These are phyloP conservation scores for Corvus moneduloides DNA, from an alignment of 2,113 vertebrate species.

Conservation along the genomic window DNA sequence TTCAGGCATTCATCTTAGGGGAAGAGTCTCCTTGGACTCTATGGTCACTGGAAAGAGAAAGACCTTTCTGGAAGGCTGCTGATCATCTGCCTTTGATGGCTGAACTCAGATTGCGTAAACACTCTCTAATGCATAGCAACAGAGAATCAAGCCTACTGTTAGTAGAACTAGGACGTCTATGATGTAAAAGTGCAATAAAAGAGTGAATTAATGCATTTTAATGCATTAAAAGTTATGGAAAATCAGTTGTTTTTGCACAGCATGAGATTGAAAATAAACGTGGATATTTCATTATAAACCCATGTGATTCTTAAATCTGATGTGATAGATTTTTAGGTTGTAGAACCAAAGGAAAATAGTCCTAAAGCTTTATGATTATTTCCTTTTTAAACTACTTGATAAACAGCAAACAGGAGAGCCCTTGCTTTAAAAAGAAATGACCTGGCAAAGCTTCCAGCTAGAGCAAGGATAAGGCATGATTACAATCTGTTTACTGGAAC, in stretches of 20 bases:
- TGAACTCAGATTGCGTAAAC: neutral
- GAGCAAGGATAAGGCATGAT: conserved; percentile 27
- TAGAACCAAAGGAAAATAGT: neutral
- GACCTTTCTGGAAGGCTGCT: neutral
- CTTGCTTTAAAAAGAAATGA: neutral
- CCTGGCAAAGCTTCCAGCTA: conserved; percentile 52
- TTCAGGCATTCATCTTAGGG: neutral
- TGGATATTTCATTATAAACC: neutral
- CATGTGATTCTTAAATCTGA: neutral
- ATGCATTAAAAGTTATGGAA: neutral
- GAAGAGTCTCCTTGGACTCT: neutral
- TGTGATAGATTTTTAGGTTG: neutral
- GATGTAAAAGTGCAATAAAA: neutral
- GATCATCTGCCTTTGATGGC: neutral
- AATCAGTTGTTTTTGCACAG: neutral
- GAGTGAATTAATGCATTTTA: neutral
- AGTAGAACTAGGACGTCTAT: neutral
- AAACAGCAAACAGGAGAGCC: conserved; percentile 40
- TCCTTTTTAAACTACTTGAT: conserved; percentile 9
- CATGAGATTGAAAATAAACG: neutral
- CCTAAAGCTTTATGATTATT: neutral
- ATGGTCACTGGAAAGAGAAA: neutral
- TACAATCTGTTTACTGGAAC: neutral
- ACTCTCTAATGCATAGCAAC: neutral
- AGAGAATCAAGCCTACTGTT: neutral